A percentile compares a stretch with the other conserved stretches of the same genome.
These are phyloP conservation scores for Tapera naevia DNA, from an alignment of 2,797 vertebrate species.

Conservation along the genomic window DNA sequence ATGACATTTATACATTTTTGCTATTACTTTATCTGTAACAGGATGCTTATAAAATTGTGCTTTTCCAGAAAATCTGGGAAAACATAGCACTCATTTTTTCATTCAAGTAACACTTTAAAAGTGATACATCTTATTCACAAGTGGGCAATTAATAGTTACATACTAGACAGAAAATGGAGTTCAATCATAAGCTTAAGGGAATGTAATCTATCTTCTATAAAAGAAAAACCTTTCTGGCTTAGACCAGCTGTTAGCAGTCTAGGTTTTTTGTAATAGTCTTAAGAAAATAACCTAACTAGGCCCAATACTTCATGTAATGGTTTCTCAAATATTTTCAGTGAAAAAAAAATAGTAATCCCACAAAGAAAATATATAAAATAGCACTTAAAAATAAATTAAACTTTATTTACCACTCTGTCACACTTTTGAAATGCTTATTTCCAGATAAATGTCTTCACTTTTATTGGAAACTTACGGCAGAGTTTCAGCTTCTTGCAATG, in stretches of 20 bases:
- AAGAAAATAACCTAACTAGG: background rate
- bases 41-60: background rate
- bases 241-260: background rate
- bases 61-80: background rate
- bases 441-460: background rate
- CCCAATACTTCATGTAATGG: background rate
- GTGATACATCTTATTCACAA: background rate
- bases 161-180: background rate
- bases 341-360: background rate
- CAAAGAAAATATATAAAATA: background rate
- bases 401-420: background rate
- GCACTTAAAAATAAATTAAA: slow-evolving; percentile 23
- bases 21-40: background rate
- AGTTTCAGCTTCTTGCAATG: background rate
- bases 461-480: background rate
- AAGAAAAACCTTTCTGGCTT: slow-evolving; percentile 5
- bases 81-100: background rate
- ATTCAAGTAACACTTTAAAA: background rate
- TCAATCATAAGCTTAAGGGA: background rate
- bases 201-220: background rate
- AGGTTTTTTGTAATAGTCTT: background rate
- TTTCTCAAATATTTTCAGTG: background rate
- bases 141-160: background rate
- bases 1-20: background rate
- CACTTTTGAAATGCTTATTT: background rate